Evolutionary conservation across 2,113 vertebrate species (phyloP).

Genomic region (Mohoua ochrocephala): DNA sequence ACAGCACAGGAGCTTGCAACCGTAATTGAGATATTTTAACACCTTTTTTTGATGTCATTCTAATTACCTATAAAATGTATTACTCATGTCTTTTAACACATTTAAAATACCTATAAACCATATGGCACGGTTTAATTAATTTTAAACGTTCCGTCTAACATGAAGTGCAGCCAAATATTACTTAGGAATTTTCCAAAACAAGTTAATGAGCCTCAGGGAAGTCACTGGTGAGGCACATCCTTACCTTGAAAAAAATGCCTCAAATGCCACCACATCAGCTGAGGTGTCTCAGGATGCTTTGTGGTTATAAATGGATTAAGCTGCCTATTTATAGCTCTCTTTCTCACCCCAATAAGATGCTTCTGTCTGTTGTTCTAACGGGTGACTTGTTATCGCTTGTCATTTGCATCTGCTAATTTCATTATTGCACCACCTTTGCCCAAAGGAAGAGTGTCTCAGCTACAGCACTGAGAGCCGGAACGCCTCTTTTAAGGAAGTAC

Average conservation of each 20-base stretch:
- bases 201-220: neutral
- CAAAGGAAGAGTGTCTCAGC: neutral
- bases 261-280: neutral
- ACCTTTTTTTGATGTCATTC: neutral
- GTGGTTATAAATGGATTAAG: neutral
- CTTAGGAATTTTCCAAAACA: neutral
- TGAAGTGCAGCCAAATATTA: neutral
- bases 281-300: neutral
- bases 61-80: neutral
- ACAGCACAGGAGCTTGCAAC: neutral
- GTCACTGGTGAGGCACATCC: neutral
- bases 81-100: neutral
- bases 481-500: neutral
- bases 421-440: neutral
- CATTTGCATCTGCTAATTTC: neutral
- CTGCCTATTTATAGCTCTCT: neutral
- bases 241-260: neutral
- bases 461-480: rapidly evolving
- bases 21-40: neutral
- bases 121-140: neutral
- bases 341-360: neutral
- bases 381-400: neutral
- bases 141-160: neutral
- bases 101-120: neutral
- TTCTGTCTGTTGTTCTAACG: neutral